phyloP scores from a whole-genome alignment of 2,113 vertebrate species.

The Syngnathoides biaculeatus region DNA sequence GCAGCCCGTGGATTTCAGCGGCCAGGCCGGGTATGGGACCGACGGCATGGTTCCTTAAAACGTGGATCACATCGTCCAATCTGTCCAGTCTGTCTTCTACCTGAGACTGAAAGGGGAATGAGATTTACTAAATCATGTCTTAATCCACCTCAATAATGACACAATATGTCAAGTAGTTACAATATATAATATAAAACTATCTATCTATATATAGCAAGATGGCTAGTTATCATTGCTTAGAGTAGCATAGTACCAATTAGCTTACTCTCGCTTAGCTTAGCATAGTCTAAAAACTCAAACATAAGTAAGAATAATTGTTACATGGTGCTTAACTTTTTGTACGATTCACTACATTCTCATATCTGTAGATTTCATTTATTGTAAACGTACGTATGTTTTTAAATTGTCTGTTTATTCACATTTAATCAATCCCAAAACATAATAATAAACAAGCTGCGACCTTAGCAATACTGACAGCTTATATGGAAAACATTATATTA shows the following conservation, averaged over 20 bases:
- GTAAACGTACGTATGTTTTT: background rate
- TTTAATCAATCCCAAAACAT: background rate
- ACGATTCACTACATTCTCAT: background rate
- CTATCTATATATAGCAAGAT: too few relatives aligned
- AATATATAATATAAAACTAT: too few relatives aligned
- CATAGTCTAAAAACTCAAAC: background rate
- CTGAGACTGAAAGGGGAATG: conserved; percentile 74
- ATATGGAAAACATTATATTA: background rate
- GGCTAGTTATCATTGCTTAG: too few relatives aligned
- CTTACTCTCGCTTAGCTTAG: background rate
- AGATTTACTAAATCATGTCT: background rate
- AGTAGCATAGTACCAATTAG: too few relatives aligned
- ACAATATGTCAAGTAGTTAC: too few relatives aligned
- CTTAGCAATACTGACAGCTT: background rate
- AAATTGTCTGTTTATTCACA: background rate
- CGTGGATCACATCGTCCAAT: conserved; percentile 93
- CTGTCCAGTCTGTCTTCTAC: conserved; percentile 95
- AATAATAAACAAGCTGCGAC: background rate
- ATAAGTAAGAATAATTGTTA: background rate
- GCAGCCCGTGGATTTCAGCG: conserved; percentile 76
- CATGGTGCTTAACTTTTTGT: too few relatives aligned
- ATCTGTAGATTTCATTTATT: background rate
- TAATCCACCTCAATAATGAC: background rate
- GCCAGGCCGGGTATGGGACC: conserved; percentile 83
- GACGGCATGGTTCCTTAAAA: conserved; percentile 91